Evolutionary conservation across 2,888 invertebrate genomes (phyloP).

Genomic region (Pyrocoelia pectoralis): DNA sequence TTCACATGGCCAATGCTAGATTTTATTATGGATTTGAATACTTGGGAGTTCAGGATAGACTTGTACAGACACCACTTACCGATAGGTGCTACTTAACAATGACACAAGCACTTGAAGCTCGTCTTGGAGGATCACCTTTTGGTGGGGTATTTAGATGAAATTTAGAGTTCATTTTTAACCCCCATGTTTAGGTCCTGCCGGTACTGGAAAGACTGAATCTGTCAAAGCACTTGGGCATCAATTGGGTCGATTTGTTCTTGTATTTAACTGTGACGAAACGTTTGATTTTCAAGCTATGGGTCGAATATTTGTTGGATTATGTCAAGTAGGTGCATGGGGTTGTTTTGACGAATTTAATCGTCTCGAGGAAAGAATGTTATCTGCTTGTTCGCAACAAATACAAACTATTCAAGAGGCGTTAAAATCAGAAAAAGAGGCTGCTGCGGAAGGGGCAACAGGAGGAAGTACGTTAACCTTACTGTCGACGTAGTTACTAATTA

Average conservation of each 20-base stretch:
- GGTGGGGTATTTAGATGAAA: constrained; percentile 70
- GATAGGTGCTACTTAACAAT: constrained; percentile 99
- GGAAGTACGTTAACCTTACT: too few relatives aligned
- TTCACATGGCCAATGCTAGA: constrained; percentile 98
- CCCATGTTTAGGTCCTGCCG: constrained; percentile 76
- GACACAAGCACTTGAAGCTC: constrained; percentile 97
- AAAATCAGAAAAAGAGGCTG: constrained; percentile 84
- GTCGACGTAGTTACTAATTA: not conserved
- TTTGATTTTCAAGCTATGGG: constrained; percentile 99
- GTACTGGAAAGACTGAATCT: constrained; percentile 99
- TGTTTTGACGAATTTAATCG: constrained; percentile 99
- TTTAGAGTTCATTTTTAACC: too few relatives aligned
- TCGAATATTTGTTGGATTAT: constrained; percentile 97
- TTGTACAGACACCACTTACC: constrained; percentile 97
- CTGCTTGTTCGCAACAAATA: constrained; percentile 98
- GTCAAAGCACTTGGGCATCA: constrained; percentile 99
- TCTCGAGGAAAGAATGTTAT: constrained; percentile 98
- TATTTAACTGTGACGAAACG: constrained; percentile 99
- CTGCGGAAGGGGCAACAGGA: constrained; percentile 30
- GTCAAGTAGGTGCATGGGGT: constrained; percentile 99
- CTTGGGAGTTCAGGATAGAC: constrained; percentile 96
- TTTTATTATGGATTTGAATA: constrained; percentile 99
- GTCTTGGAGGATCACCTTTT: constrained; percentile 99
- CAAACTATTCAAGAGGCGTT: constrained; percentile 98
- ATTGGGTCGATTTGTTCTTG: constrained; percentile 96